Conservation (phyloP, 2,797 vertebrate genomes). For the Numenius phaeopus region DNA sequence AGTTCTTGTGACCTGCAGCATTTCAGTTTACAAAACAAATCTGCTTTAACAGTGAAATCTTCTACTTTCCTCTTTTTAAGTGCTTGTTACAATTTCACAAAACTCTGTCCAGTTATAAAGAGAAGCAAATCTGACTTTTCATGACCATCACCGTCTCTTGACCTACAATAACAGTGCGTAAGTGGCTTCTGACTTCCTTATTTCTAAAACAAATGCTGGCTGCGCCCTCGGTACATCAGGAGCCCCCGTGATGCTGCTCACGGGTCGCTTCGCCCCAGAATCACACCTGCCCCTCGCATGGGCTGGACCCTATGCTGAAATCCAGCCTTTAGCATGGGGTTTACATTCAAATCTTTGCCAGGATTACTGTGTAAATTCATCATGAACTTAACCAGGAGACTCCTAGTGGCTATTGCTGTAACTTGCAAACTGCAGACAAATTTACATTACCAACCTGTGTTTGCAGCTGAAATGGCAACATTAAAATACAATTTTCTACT, state of each 20-base stretch:
- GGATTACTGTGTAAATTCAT: neutral
- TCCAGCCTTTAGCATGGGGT: neutral
- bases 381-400: neutral
- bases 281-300: accelerated
- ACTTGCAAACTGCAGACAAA: neutral
- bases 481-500: conserved; percentile 26
- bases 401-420: conserved; percentile 9
- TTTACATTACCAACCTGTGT: neutral
- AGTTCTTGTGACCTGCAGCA: neutral
- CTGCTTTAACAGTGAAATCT: neutral
- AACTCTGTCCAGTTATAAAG: neutral
- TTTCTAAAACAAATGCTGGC: neutral
- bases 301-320: neutral
- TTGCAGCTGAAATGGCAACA: neutral
- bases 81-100: neutral
- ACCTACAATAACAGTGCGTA: neutral
- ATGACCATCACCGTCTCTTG: neutral
- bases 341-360: neutral
- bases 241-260: neutral
- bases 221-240: accelerated
- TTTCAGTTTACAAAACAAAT: neutral
- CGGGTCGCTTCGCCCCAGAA: neutral
- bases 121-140: neutral
- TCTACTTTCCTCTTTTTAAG: neutral
- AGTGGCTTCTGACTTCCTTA: neutral